Percentiles rank a stretch among this genome's conserved stretches.
Evolutionary conservation across 2,888 invertebrate species (phyloP).

Genomic region (Sacculina carcini): DNA sequence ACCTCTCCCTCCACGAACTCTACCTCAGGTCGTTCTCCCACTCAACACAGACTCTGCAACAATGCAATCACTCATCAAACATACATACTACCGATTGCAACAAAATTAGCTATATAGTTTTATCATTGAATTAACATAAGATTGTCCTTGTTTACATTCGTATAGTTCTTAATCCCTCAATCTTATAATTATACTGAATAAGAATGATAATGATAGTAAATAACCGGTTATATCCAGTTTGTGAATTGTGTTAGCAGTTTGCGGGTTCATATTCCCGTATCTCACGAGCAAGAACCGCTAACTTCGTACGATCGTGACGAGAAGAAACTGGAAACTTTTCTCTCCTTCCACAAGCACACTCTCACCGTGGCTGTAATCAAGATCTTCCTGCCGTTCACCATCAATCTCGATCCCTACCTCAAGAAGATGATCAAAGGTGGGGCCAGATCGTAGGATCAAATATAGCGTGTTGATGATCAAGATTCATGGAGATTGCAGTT

Average conservation of each 20-base stretch:
- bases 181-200: no score
- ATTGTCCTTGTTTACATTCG: no score
- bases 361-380: conserved; percentile 34
- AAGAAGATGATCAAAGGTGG: conserved; percentile 84
- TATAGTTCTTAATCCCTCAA: no score
- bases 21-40: conserved; percentile 55
- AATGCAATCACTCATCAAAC: no score
- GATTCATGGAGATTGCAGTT: no score
- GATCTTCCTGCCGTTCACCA: conserved; percentile 89
- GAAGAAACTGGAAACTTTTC: conserved; percentile 73
- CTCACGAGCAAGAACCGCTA: conserved; percentile 64
- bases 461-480: neutral
- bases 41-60: neutral
- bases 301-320: conserved; percentile 82
- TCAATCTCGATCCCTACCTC: conserved; percentile 91
- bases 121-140: no score
- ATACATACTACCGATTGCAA: no score
- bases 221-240: no score
- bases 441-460: conserved; percentile 11
- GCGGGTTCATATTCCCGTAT: conserved; percentile 31
- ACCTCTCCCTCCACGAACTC: conserved; percentile 55
- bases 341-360: conserved; percentile 40
- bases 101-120: no score
- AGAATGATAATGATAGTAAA: no score
- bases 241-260: conserved; percentile 6